Base-by-base conservation (phyloP, 1,140 invertebrate genomes). In the Drosophila teissieri region DNA sequence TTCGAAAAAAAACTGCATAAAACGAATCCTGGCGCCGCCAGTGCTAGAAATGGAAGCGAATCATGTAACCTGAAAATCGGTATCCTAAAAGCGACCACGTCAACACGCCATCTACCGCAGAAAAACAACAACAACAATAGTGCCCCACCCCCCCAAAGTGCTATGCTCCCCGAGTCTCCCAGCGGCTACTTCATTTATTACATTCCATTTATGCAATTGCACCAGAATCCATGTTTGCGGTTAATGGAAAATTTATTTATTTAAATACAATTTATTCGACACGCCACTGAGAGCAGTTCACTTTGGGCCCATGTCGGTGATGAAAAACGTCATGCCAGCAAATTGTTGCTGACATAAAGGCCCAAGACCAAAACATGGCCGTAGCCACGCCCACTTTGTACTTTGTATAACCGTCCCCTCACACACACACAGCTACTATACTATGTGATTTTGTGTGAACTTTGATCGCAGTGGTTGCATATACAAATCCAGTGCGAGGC, bases 171-270 rank as follows among this genome's bases (percentile, higher is more conserved):
- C 34, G 56, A 51, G 46, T 54, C 61, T 65, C 31, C 37, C 37
- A 39, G 4, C 12, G 37, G 11, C 37, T 68, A 81, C 79, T 81
- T 82, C 79, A 78, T 82, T 82, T 82, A 82, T 82, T 82, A 57
- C 73, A 82, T 82, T 85, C 73, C 81, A 81, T 85, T 85, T 81
- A 81, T 81, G 82, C 82, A 86, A 86, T 81, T 85, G 78, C 82
- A 56, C 74, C 78, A 74, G 86, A 86, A 86, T 86, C 82, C 78
- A 86, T 86, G 78, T 86, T 86, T 86, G 82, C 78, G 82, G 82
- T 81, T 86, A 86, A 86, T 86, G 82, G 82, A 86, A 86, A 85
- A 86, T 86, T 86, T 78, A 86, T 86, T 86, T 86, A 86, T 86
- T 85, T 78, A 86, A 86, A 86, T 81, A 86, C 40, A 78, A 86